Evolutionary conservation across 2,888 invertebrate species (phyloP), one percentile per base, ranked within the genome.

Genomic region (Drosophila borealis): DNA sequence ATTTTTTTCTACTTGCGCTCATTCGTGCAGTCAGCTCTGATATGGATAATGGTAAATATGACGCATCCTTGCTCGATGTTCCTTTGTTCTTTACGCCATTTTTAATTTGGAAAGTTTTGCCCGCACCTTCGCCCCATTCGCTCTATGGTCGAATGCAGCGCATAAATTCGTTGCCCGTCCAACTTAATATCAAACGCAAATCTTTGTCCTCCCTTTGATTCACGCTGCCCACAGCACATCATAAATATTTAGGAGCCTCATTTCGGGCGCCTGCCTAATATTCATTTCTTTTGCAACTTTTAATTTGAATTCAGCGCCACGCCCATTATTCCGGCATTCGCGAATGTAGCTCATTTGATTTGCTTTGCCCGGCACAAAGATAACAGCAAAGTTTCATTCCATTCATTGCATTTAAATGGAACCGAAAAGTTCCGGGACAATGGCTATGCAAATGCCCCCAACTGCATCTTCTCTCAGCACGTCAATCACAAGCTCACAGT

Each of bases 41-140:
- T 59, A 91, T 90, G 53, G 91, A 91, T 49, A 92, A 92, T 59
- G 92, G 92, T 92, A 92, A 89, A 84, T 88, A 88, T 81, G 51
- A 44, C 17, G 67, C 66, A 68, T 51, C 11, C 67, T 29, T 53
- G 25, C 36, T 33, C 62, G 57, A 56, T 21, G 74, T 65, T 42
- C 51, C 48, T 70, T 72, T 65, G 61, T 70, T 67, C 60, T 34
- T 19, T 60, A 50, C 56, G 65, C 62, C 61, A 70, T 71, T 76
- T 81, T 87, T 81, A 81, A 88, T 87, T 87, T 89, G 53, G 65
- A 89, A 87, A 84, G 65, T 87, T 86, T 81, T 62, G 14, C 33
- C 41, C 37, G 19, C 54, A 62, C 56, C 48, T 50, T 62, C 59
- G n/a, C 37, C 45, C 45, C 41, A n/a, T n/a, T n/a, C n/a, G n/a